A percentile compares a stretch with the other conserved stretches of the same genome.
phyloP scores from a whole-genome alignment of 2,888 invertebrate genomes.

The Euspilapteryx auroguttella region DNA sequence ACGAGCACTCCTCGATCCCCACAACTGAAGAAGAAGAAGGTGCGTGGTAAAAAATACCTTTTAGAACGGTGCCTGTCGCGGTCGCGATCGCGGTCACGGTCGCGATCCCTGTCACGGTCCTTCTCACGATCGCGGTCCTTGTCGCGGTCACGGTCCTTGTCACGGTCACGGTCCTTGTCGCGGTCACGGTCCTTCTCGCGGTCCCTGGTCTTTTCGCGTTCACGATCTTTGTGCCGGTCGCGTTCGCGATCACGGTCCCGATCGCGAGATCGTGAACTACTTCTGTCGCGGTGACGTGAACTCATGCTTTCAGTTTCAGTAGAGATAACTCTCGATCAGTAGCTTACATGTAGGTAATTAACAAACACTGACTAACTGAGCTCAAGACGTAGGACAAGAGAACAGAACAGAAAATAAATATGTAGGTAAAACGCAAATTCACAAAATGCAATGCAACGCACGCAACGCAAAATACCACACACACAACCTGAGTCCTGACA shows the following conservation, averaged over 20 bases:
- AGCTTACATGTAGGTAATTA: no score
- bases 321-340: no score
- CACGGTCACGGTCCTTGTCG: conserved; percentile 23
- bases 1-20: no score
- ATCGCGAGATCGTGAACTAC: conserved; percentile 59
- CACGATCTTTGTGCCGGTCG: conserved; percentile 26
- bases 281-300: conserved; percentile 55
- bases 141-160: conserved; percentile 29
- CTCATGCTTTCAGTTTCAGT: no score
- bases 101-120: conserved; percentile 37
- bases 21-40: no score
- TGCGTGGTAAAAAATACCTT: conserved; percentile 35
- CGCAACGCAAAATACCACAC: no score
- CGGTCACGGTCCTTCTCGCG: conserved; percentile 18
- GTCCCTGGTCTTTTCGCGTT: conserved; percentile 19
- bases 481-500: no score
- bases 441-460: no score
- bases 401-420: no score
- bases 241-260: conserved; percentile 41
- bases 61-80: conserved; percentile 43
- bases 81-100: conserved; percentile 41
- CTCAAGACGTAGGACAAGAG: no score
- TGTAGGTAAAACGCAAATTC: no score
- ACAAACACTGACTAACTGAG: no score
- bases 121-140: conserved; percentile 28